Percentiles rank a stretch among this genome's conserved stretches.
Conservation (phyloP, 2,888 invertebrate species). For the Caenorhabditis panamensis region DNA sequence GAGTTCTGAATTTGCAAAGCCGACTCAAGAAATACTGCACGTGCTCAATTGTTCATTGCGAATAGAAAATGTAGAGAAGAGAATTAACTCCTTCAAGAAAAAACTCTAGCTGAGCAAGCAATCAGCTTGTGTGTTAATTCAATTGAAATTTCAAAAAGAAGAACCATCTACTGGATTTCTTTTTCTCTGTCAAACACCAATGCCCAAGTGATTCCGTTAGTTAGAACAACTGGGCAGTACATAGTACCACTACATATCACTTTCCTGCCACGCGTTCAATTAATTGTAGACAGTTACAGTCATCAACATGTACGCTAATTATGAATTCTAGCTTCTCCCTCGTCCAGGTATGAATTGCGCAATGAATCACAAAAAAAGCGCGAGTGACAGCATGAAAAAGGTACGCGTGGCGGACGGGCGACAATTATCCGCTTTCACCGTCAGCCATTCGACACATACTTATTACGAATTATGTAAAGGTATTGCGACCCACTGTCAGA, state of each 20-base stretch:
- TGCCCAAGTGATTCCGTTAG: too few species aligned
- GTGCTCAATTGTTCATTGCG: too few species aligned
- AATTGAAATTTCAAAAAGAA: not conserved
- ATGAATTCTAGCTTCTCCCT: slow-evolving; percentile 1
- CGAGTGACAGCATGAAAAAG: slow-evolving; percentile 22
- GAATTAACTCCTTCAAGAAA: too few species aligned
- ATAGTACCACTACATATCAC: slow-evolving; percentile 1
- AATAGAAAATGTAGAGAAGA: too few species aligned
- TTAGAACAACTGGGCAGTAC: not conserved
- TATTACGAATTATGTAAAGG: slow-evolving; percentile 21
- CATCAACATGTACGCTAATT: slow-evolving; percentile 3
- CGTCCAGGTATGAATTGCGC: slow-evolving; percentile 11
- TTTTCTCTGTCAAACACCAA: too few species aligned
- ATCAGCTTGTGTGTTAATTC: too few species aligned
- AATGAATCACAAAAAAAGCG: slow-evolving; percentile 36
- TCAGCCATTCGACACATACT: slow-evolving; percentile 21
- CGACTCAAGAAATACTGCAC: too few species aligned
- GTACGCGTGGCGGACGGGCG: slow-evolving; percentile 19
- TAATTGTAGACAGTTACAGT: slow-evolving; percentile 12
- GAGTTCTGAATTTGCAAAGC: too few species aligned
- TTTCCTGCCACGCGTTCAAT: not conserved
- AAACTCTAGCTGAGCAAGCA: too few species aligned
- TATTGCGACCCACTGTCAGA: not conserved
- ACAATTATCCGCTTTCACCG: slow-evolving; percentile 43
- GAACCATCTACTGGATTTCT: too few species aligned